Conservation (phyloP, 2,888 invertebrate species). For the Phasia obesa region DNA sequence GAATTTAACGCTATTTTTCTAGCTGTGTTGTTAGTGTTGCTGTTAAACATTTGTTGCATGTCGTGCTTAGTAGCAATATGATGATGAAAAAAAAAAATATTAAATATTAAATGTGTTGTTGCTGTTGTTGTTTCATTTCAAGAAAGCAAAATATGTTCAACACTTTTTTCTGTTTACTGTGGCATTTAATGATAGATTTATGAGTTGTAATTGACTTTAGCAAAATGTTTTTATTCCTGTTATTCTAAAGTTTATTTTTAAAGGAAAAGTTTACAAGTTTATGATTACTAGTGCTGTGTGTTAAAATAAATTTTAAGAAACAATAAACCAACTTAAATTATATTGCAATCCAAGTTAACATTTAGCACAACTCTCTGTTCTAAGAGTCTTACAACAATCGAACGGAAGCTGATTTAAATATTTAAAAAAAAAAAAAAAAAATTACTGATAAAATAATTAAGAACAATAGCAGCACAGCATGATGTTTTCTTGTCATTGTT, state of each 20-base stretch:
- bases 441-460: not conserved
- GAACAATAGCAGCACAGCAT: constrained; percentile 55
- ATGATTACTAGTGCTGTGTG: constrained; percentile 1
- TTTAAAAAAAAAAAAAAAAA: not conserved
- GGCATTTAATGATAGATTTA: constrained; percentile 78
- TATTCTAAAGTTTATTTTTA: not conserved
- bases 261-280: constrained; percentile 19
- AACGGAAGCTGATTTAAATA: constrained; percentile 28
- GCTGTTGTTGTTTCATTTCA: constrained; percentile 42
- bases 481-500: constrained; percentile 48
- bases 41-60: constrained; percentile 68
- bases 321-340: not conserved
- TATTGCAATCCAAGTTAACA: constrained; percentile 1
- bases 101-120: constrained; percentile 21
- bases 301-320: not conserved
- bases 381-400: not conserved
- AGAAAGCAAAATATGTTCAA: constrained; percentile 71
- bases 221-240: constrained; percentile 24
- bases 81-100: constrained; percentile 16
- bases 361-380: constrained; percentile 1
- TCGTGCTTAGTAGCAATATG: constrained; percentile 66
- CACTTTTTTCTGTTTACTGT: constrained; percentile 71
- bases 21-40: constrained; percentile 10
- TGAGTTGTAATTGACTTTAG: constrained; percentile 75
- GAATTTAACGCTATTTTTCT: not conserved